phyloP scores from a whole-genome alignment of 2,113 vertebrate species.

The Asarcornis scutulata region DNA sequence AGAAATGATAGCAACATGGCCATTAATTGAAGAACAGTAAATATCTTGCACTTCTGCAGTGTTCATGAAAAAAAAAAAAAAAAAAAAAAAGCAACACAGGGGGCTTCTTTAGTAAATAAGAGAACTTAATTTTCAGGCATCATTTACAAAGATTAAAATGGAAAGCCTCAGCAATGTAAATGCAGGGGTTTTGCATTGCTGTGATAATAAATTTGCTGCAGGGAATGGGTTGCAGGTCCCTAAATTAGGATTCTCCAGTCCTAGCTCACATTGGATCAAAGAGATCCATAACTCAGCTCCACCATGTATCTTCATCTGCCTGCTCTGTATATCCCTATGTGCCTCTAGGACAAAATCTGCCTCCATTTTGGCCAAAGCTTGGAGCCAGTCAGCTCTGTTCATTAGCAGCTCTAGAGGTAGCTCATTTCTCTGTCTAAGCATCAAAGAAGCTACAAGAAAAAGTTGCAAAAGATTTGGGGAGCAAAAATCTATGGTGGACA shows the following conservation, averaged over 20 bases:
- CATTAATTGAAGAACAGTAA: background rate
- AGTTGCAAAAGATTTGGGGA: background rate
- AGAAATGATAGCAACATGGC: background rate
- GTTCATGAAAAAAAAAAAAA: background rate
- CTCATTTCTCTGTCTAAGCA: background rate
- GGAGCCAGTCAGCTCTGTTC: background rate
- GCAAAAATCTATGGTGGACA: background rate
- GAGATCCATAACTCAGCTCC: background rate
- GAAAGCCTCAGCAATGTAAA: background rate
- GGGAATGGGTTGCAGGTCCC: background rate
- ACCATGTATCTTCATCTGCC: background rate
- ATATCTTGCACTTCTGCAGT: background rate
- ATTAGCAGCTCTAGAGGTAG: background rate
- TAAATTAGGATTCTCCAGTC: background rate
- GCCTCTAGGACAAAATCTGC: background rate
- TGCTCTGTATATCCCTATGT: background rate
- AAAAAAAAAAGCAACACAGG: background rate
- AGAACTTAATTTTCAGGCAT: background rate
- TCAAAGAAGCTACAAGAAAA: background rate
- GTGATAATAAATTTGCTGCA: background rate
- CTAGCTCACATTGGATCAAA: background rate
- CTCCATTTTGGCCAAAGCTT: background rate
- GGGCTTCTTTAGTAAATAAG: background rate
- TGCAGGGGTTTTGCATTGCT: background rate
- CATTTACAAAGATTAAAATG: background rate